These are phyloP conservation scores for Tinamus major DNA, from an alignment of 2,797 vertebrate species.

Conservation along the genomic window DNA sequence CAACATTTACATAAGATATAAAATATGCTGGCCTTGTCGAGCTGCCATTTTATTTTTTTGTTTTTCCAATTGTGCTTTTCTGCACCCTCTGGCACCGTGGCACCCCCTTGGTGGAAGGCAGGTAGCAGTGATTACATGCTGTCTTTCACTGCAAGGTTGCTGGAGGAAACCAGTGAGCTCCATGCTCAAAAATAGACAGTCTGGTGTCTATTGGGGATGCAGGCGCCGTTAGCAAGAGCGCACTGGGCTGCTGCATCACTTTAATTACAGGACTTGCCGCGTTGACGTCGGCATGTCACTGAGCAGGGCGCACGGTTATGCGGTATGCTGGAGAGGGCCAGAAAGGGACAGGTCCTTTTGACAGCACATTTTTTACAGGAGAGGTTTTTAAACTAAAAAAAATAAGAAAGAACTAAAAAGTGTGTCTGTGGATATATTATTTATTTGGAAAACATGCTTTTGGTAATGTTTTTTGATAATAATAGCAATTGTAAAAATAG, in stretches of 20 bases:
- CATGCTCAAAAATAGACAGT: background rate
- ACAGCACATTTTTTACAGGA: background rate
- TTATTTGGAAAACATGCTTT: background rate
- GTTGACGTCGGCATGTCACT: background rate
- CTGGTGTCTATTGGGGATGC: background rate
- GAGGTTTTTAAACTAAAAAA: background rate
- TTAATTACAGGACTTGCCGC: slow-evolving; percentile 43
- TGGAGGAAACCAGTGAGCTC: background rate
- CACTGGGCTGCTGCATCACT: background rate
- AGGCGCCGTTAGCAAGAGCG: background rate
- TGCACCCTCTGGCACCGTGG: background rate
- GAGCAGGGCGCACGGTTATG: background rate
- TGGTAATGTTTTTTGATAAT: background rate
- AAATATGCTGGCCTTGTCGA: background rate
- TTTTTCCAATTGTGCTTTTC: background rate
- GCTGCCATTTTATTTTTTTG: background rate
- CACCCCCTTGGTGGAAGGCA: background rate
- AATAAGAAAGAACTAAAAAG: background rate
- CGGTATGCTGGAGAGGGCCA: background rate
- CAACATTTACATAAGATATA: background rate
- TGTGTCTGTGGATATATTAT: fast-evolving
- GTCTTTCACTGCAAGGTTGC: background rate
- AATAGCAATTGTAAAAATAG: background rate
- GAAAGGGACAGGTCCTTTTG: background rate
- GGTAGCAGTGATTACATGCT: background rate